These are phyloP conservation scores for Jacana jacana DNA, from an alignment of 2,113 vertebrate species.

Conservation along the genomic window DNA sequence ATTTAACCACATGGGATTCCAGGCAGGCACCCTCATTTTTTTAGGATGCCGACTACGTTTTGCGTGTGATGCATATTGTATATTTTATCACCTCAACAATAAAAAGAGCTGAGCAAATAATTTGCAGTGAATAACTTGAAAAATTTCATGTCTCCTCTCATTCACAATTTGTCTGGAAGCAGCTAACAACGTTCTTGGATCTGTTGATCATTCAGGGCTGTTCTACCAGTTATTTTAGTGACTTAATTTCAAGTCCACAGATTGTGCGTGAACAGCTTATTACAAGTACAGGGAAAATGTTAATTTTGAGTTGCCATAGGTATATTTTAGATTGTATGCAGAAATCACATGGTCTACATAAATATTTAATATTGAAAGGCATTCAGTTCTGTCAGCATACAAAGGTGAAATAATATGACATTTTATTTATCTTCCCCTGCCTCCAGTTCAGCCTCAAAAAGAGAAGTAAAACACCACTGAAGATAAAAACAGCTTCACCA, in stretches of 20 bases:
- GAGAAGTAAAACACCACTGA: not conserved
- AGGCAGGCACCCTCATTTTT: not conserved
- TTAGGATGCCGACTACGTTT: not conserved
- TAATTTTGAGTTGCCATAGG: not conserved
- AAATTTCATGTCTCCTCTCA: not conserved
- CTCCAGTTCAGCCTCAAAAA: not conserved
- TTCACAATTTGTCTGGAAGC: not conserved
- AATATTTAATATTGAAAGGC: not conserved
- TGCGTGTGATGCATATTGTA: not conserved
- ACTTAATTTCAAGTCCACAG: not conserved
- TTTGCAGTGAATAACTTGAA: slow-evolving; percentile 8
- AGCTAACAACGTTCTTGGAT: not conserved
- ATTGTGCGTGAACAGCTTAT: not conserved
- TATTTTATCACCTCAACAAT: not conserved
- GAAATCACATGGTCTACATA: not conserved
- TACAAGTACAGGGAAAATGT: not conserved
- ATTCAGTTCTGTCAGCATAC: not conserved
- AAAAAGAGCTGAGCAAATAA: not conserved
- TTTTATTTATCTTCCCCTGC: not conserved
- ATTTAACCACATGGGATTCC: not conserved
- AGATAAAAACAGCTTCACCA: not conserved
- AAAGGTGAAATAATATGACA: not conserved
- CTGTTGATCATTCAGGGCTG: not conserved
- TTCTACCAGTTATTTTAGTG: not conserved
- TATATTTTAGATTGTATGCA: not conserved